Evolutionary conservation across 2,113 vertebrate species (phyloP).

Genomic region (Oxyura jamaicensis): DNA sequence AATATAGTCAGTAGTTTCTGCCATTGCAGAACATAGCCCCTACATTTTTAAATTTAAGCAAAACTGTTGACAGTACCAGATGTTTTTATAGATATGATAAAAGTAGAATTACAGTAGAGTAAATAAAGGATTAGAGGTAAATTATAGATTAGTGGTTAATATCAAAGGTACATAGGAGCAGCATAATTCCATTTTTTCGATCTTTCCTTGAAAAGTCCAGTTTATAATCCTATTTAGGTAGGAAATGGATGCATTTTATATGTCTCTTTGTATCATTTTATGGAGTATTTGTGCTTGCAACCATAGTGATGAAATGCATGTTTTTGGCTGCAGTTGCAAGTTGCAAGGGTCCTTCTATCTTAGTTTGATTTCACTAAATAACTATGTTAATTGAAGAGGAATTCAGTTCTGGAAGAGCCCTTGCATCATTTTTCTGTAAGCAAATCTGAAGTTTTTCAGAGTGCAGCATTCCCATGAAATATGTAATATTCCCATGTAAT

Average conservation of each 20-base stretch:
- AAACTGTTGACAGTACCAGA: not conserved
- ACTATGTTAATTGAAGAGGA: not conserved
- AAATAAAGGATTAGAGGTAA: not conserved
- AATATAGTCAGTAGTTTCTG: not conserved
- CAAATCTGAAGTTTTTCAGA: not conserved
- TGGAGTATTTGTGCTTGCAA: not conserved
- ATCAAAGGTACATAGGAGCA: not conserved
- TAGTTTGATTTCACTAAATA: not conserved
- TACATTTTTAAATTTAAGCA: not conserved
- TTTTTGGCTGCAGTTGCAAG: not conserved
- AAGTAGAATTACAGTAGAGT: not conserved
- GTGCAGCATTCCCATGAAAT: not conserved
- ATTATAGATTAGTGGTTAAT: not conserved
- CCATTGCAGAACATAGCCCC: not conserved
- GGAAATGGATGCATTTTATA: not conserved
- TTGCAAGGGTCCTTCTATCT: not conserved
- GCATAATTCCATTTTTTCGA: not conserved
- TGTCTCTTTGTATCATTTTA: not conserved
- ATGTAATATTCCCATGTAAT: too few species aligned
- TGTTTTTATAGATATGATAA: not conserved
- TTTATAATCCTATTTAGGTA: not conserved
- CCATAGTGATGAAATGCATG: not conserved
- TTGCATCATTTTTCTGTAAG: not conserved
- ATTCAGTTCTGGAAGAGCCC: not conserved
- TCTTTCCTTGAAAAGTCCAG: not conserved